Base-by-base conservation (phyloP, 2,113 vertebrate genomes). In the Ginglymostoma cirratum region DNA sequence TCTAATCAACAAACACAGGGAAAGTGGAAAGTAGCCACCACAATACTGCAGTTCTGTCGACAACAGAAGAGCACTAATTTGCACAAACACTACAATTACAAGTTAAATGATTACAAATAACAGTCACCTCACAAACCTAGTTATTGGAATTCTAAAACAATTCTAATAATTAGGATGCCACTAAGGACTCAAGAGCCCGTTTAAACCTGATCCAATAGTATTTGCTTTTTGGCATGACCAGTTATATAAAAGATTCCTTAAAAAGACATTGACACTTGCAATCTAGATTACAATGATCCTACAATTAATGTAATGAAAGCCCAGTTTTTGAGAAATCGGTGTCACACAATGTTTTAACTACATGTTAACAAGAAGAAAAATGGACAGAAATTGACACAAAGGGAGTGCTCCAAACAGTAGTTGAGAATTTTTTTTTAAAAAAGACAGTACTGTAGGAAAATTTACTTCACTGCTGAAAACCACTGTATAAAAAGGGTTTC, bases 381-480 rank as follows among this genome's bases (percentile, higher is more conserved):
- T 67, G 7, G 30, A 42, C 38, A 42, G 66, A 72, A 27, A 34
- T 15, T 14, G 10, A 42, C 4, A 95, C 42, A 70, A 94, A 67
- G 69, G 69, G 93, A 95, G 45, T 95, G 67, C 8, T 76, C 69
- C 34, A 72, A 30, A 72, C 42, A 34, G 27, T 48, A 45, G 66
- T 24, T 95, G 42, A 72, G 93, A 24, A 72, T 48, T 52, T 70
- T 94, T 48, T 38, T 30, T 5, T 34, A 34, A 42, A 30, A 52
- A 42, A 30, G 66, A 1, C 24, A 72, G 69, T 27, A 95, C 24
- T 48, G 69, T 17, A 95, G 30, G 12, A 72, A 34, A 8, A 72
- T 72, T 95, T 95, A 95, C 69, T 70, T 72, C n/a, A 94, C 45
- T 72, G 42, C 48, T 52, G 30, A 95, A 61, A 61, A 61, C 55